Evolutionary conservation across 2,888 invertebrate genomes (phyloP).

Genomic region (Drosophila mulleri): DNA sequence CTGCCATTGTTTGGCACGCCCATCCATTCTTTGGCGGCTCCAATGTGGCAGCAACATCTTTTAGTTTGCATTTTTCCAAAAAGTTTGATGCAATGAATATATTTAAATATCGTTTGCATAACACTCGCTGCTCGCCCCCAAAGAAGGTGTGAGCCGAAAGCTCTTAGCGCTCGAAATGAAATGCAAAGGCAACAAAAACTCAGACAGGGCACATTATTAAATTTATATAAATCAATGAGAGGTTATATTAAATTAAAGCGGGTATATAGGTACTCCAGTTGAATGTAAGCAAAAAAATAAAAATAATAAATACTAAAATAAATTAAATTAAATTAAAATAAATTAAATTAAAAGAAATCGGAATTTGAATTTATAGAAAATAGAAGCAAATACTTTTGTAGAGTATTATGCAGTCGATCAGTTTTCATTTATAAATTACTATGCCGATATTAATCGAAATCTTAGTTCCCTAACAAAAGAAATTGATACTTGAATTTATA

Average conservation of each 20-base stretch:
- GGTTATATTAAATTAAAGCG: too few species aligned
- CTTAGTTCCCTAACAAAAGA: too few species aligned
- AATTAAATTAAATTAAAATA: too few species aligned
- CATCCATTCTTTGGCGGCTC: not conserved
- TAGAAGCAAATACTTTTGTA: too few species aligned
- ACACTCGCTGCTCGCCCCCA: conserved; percentile 26
- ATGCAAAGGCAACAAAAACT: conserved; percentile 9
- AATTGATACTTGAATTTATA: too few species aligned
- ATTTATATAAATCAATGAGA: conserved; percentile 54
- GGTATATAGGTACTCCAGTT: not conserved
- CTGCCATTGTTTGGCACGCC: conserved; percentile 53
- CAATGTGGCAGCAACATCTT: not conserved
- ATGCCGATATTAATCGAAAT: too few species aligned
- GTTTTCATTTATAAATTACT: too few species aligned
- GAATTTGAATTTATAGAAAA: too few species aligned
- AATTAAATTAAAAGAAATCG: too few species aligned
- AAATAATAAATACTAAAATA: too few species aligned
- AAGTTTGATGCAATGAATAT: conserved; percentile 70
- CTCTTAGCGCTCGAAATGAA: not conserved
- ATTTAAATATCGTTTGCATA: conserved; percentile 70
- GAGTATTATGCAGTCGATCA: too few species aligned
- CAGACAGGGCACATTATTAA: conserved; percentile 59
- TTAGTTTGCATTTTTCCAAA: conserved; percentile 26
- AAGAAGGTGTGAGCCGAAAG: conserved; percentile 16
- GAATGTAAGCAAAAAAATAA: too few species aligned